Evolutionary conservation across 1,140 invertebrate species (phyloP).

Genomic region (Apis cerana): DNA sequence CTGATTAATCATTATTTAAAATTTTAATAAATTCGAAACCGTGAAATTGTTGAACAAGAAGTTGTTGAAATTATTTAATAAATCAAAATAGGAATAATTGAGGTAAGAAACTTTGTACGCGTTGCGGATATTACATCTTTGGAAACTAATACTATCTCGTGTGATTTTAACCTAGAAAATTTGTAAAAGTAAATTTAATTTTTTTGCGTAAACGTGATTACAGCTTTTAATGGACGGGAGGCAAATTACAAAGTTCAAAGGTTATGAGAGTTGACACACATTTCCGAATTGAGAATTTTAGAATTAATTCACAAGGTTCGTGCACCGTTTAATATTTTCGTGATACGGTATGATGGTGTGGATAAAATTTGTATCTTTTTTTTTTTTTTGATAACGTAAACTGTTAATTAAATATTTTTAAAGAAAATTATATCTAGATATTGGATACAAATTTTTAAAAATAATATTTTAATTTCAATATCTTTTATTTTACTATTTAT

Average conservation of each 20-base stretch:
- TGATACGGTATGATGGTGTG: too few species aligned
- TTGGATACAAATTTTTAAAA: background rate
- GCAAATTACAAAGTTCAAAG: background rate
- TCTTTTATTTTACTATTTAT: too few species aligned
- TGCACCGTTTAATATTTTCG: background rate
- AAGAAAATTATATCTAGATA: fast-evolving
- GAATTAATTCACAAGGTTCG: background rate
- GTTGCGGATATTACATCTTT: background rate
- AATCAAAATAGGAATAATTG: background rate
- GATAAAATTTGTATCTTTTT: background rate
- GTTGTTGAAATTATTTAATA: too few species aligned
- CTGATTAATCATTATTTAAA: background rate
- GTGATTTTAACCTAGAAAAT: background rate
- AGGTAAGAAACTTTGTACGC: too few species aligned
- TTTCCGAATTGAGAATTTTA: background rate
- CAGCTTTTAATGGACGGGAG: conserved; percentile 4
- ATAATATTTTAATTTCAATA: too few species aligned
- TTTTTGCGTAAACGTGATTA: background rate
- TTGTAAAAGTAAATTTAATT: background rate
- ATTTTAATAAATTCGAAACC: too few species aligned
- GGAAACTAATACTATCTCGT: background rate
- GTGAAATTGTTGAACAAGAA: too few species aligned
- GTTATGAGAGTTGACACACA: background rate
- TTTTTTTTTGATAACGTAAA: background rate
- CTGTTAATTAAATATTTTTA: background rate